Base-by-base conservation (phyloP, 2,888 invertebrate species). In the Acronicta alni region DNA sequence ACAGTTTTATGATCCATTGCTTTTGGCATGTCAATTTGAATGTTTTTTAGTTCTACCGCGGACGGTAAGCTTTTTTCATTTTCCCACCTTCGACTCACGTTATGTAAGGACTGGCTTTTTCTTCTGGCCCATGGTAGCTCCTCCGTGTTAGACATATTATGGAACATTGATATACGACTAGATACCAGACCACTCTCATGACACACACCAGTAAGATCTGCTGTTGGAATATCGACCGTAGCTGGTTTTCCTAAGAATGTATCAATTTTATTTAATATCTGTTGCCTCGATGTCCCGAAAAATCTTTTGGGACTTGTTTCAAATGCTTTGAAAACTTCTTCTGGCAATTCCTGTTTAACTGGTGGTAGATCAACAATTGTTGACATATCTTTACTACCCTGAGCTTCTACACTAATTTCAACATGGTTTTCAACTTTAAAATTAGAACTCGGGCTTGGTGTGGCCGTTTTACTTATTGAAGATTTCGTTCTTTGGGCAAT, bases 231-330 rank as follows among this genome's bases (percentile, higher is more conserved):
- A 71, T 85, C 81, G 52, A 85, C 79, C 52, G 72, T 75, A 62
- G 77, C 81, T 54, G 89, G 87, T 74, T 89, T 91, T 57, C 88
- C 90, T 77, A 89, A 86, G 80, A 91, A 94, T 66, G 87, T 89
- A 66, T 94, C 94, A 53, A 94, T 89, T 84, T 93, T 94, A 75
- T 87, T 92, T 63, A 93, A 78, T 74, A 94, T 94, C 60, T 91
- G 93, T 70, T 90, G 90, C 72, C 93, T 85, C 44, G 93, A 94
- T 30, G 93, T 93, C 1, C 93, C 94, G 57, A 94, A 94, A 76
- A 94, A 94, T 77, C 93, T 83, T 69, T 93, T 94, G 9, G 94
- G 94, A 68, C 93, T 94, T 15, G 93, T 94, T 86, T 94, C 94
- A 73, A 94, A 94, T 15, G 93, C 94, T 83, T 90, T 92, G 49